Evolutionary conservation across 2,888 invertebrate species (phyloP), one percentile per base, ranked within the genome.

Genomic region (Platypus cylindrus): DNA sequence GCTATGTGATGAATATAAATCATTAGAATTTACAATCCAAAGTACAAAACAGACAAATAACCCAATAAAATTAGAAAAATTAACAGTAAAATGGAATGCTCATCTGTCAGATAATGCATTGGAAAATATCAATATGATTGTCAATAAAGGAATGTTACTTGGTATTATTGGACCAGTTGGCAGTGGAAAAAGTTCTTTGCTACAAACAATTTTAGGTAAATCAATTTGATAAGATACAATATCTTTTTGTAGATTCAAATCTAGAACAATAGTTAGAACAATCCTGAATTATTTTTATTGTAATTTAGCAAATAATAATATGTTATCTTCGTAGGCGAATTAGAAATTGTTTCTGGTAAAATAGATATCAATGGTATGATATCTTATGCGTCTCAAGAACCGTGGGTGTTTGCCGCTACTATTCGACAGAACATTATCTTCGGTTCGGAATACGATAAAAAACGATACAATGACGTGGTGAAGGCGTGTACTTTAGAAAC

Each of bases 381-480:
- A 11, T 75, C 79, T 17, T 90, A 87, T 57, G 80, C 83, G 0
- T 70, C 79, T 44, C 87, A 89, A 60, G 84, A 87, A 54, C 73
- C 89, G 5, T 91, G 90, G 89, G 71, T 81, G 0, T 81, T 80
- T 54, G 75, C 75, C 1, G 71, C 73, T 13, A 77, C 81, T 1
- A 70, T 90, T 2, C 65, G 81, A 32, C 83, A 87, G 52, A 91
- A 91, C 60, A 85, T 91, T 48, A 58, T 82, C n/a, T 89, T 90
- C 57, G 87, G 87, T 1, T 61, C 70, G 45, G 63, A 69, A 1
- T 78, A 65, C 52, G 68, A 76, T 40, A 63, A 68, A 30, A 65
- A 65, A 31, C 67, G 72, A 50, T 78, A 77, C 47, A 55, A 60
- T 18, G 55, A 58, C 22, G 73, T 75, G 1, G 67, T 76, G 4